phyloP scores from a whole-genome alignment of 2,797 vertebrate species.

The Karalla daura region DNA sequence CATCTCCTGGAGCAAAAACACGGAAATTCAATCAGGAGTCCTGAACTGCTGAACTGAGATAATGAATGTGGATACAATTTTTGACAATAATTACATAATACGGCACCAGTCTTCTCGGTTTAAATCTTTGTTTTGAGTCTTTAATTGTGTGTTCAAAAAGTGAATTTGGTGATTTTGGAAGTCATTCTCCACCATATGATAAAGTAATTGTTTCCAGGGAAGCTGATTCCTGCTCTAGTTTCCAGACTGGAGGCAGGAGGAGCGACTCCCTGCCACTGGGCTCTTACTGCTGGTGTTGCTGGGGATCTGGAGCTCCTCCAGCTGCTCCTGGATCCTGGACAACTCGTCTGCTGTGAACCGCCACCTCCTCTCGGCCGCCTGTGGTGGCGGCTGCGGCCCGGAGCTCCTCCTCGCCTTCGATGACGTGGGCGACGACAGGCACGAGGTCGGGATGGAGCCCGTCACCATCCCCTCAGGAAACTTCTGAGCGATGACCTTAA shows the following conservation, averaged over 20 bases:
- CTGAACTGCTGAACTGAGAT: no score
- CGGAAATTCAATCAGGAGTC: no score
- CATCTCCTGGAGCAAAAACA: no score
- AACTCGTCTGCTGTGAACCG: conserved; percentile 89
- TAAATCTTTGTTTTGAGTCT: no score
- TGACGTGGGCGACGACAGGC: conserved; percentile 68
- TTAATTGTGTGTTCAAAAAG: no score
- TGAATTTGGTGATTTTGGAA: no score
- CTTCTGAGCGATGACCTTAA: conserved; percentile 92
- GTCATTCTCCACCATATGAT: no score
- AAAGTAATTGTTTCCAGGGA: neutral
- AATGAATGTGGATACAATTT: no score
- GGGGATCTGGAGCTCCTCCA: conserved; percentile 86
- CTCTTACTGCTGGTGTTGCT: conserved; percentile 86
- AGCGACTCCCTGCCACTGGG: neutral
- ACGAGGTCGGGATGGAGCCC: conserved; percentile 85
- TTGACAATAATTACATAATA: no score
- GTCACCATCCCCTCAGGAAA: conserved; percentile 91
- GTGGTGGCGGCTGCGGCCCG: conserved; percentile 11
- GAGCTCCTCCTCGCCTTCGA: conserved; percentile 67
- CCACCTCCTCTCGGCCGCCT: conserved; percentile 86
- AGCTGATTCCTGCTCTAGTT: no score
- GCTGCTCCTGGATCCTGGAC: conserved; percentile 85
- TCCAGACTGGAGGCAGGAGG: neutral
- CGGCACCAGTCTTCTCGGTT: no score